A percentile compares a stretch with the other conserved stretches of the same genome.
phyloP scores from a whole-genome alignment of 2,797 vertebrate species.

The Melopsittacus undulatus region DNA sequence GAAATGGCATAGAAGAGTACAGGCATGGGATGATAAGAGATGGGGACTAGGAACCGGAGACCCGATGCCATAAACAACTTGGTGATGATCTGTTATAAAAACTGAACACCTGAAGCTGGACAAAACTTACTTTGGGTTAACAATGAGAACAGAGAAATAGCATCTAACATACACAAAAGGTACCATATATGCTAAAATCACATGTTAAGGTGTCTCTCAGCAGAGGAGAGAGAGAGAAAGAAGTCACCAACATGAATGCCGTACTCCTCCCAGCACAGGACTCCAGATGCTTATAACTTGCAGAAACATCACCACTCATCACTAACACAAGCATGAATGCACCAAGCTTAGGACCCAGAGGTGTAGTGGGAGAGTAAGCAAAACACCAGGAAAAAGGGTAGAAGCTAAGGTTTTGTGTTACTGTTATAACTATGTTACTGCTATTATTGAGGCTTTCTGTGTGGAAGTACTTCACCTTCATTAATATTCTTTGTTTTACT shows the following conservation, averaged over 20 bases:
- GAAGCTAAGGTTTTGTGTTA: not conserved
- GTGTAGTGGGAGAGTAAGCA: not conserved
- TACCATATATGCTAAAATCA: accelerated
- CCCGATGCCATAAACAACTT: not conserved
- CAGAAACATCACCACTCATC: not conserved
- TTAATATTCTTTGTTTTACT: not conserved
- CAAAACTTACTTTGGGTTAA: not conserved
- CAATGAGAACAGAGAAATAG: not conserved
- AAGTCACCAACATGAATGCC: not conserved
- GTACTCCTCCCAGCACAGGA: not conserved
- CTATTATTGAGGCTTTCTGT: not conserved
- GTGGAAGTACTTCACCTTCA: not conserved
- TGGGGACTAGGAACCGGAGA: not conserved
- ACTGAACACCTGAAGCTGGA: not conserved
- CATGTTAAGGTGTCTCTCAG: not conserved
- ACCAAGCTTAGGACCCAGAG: not conserved
- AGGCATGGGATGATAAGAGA: not conserved
- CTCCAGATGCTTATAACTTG: not conserved
- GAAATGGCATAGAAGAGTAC: accelerated
- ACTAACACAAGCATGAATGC: not conserved
- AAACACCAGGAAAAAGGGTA: not conserved
- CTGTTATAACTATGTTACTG: not conserved
- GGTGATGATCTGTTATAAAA: not conserved
- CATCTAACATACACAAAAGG: not conserved
- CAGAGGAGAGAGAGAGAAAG: not conserved